Evolutionary conservation across 2,797 vertebrate genomes (phyloP), one percentile per base, ranked within the genome.

Genomic region (Aulostomus chinensis): DNA sequence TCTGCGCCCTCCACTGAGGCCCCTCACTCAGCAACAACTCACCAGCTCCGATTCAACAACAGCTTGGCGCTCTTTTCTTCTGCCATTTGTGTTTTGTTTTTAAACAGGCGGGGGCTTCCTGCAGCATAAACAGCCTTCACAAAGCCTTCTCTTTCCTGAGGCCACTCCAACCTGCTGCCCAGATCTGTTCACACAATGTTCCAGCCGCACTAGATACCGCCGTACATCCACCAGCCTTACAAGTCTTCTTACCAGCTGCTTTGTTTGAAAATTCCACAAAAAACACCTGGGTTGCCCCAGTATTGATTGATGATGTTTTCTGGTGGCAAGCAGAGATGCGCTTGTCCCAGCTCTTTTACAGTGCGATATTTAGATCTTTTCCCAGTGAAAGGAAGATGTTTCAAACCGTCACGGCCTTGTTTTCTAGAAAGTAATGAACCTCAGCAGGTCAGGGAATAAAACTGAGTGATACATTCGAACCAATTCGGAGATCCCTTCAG

Each of bases 41-140:
- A 11, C 28, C 45, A 38, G 32, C 52, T 29, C 24, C 22, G 8
- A 48, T 15, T 12, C 29, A 43, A 73, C 43, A 55, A 46, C 45
- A 24, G 47, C 40, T 6, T 24, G 11, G 35, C 10, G 15, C 18
- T 24, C 20, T 13, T 9, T 47, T 32, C 39, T 17, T 8, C 9
- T 6, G 36, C 24, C 13, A 32, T 51, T 33, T 52, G 49, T 68
- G 58, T 63, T 58, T 38, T 53, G 53, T 63, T 47, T 68, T 52
- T 46, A 63, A 55, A 50, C 43, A 58, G 34, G 22, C 35, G 40
- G n/a, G 54, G 13, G 42, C 55, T 74, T 68, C 70, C 70, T 73
- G 55, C 37, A 36, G 35, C 21, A 58, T 47, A 73, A 68, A 60
- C 64, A 64, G 56, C 14, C n/a, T 10, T 5, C 18, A 14, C 25